Base-by-base conservation (phyloP, 2,888 invertebrate species). In the Drosophila mercatorum region DNA sequence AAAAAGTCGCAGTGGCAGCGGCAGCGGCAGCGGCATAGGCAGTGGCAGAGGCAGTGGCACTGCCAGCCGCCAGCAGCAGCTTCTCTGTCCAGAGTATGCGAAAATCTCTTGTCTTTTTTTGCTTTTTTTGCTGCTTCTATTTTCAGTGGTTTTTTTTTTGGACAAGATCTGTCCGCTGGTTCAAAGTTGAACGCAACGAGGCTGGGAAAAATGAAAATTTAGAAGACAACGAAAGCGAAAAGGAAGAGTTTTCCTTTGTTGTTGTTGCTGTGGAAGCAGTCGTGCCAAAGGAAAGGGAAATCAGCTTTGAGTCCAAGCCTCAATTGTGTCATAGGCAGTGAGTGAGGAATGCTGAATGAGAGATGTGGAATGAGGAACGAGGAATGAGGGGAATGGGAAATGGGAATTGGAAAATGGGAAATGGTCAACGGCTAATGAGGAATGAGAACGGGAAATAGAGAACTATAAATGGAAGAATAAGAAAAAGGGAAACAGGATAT, bases 251-350 rank as follows among this genome's bases (percentile, higher is more conserved):
- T 79, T 75, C 47, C 5, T 11, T 62, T 57, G 79, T 57, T 60
- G 65, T 10, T 43, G 43, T 59, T 62, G 67, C 26, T 40, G 49
- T 52, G 44, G 52, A 40, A 26, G 63, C 64, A 62, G 70, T 63
- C 77, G 68, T 73, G 74, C 70, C 53, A 49, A 83, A 83, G 77
- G 80, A 84, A 84, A 78, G 88, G 68, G 69, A 82, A 83, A 79
- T 75, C 79, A 62, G 57, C 47, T 67, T 49, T 17, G 47, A 38
- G 58, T 64, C 40, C 57, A 34, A 71, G 64, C 46, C 28, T 51
- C 80, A 83, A 83, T 83, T 83, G 83, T 83, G 88, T 83, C 83
- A 83, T 88, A 68, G 83, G 58, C 46, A 57, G 10, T 14, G 57
- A 5, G 57, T 12, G 52, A 12, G 52, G 52, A 8, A 53, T 26